Evolutionary conservation across 1,140 invertebrate genomes (phyloP).

Genomic region (Drosophila azteca): DNA sequence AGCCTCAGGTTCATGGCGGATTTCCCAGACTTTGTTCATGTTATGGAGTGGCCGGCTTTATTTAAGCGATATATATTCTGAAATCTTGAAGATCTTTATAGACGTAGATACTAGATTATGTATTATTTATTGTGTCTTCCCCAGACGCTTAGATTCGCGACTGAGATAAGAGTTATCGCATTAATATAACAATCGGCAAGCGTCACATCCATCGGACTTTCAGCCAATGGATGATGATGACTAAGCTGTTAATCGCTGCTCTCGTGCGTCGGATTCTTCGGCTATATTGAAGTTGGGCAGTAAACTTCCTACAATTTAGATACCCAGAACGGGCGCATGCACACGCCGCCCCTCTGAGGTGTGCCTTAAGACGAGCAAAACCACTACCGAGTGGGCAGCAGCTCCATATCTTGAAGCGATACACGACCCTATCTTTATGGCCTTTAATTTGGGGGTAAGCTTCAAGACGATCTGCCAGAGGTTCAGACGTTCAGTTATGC

Average conservation of each 20-base stretch:
- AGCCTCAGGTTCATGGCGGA: conserved; percentile 50
- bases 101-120: conserved; percentile 1
- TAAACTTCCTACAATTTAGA: conserved; percentile 40
- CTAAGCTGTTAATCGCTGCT: conserved; percentile 47
- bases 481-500: conserved; percentile 46
- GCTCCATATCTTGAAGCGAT: not conserved
- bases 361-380: conserved; percentile 36
- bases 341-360: conserved; percentile 23
- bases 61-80: conserved; percentile 72
- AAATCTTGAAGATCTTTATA: conserved; percentile 1
- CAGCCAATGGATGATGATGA: conserved; percentile 36
- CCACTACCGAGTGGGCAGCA: conserved; percentile 7
- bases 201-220: conserved; percentile 36
- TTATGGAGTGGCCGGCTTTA: conserved; percentile 74
- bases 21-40: conserved; percentile 67
- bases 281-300: conserved; percentile 46
- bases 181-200: conserved; percentile 13
- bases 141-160: conserved; percentile 7
- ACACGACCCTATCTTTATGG: conserved; percentile 40
- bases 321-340: conserved; percentile 31
- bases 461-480: conserved; percentile 44
- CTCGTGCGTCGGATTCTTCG: conserved; percentile 37
- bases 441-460: conserved; percentile 27
- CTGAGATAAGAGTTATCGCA: conserved; percentile 36
- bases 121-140: conserved; percentile 25